Conservation (phyloP, 2,888 invertebrate species). For the Drosophila birchii region DNA sequence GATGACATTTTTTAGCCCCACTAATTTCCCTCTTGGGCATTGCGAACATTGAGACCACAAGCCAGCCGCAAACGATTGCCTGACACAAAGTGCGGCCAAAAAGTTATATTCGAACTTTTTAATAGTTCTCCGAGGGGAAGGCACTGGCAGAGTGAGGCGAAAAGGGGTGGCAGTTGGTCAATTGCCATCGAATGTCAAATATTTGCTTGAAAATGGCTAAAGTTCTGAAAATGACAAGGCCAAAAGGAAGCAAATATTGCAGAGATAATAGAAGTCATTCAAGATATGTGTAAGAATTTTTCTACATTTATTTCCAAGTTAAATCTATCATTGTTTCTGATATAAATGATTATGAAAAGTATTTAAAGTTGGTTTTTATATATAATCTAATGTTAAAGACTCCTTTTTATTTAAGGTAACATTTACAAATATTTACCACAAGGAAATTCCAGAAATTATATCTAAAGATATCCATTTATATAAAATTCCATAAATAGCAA, state of each 20-base stretch:
- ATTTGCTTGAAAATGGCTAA: conserved; percentile 5
- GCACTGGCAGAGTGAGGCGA: neutral
- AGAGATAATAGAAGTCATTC: neutral
- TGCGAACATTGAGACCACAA: conserved; percentile 45
- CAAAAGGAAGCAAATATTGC: neutral
- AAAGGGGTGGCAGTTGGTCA: neutral
- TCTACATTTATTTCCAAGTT: neutral
- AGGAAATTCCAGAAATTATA: neutral
- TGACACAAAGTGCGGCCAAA: conserved; percentile 27
- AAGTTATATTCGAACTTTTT: conserved; percentile 37
- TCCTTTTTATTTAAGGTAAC: neutral
- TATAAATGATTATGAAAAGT: too few relatives aligned
- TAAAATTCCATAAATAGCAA: neutral
- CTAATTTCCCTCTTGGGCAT: conserved; percentile 58
- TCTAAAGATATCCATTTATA: neutral
- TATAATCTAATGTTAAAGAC: neutral
- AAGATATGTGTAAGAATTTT: neutral
- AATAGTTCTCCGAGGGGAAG: conserved; percentile 9
- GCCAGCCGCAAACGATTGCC: conserved; percentile 62
- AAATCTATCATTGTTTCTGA: neutral
- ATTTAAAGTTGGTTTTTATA: too few relatives aligned
- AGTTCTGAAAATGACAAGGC: neutral
- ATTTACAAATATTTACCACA: neutral
- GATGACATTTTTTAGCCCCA: conserved; percentile 50
- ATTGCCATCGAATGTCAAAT: conserved; percentile 17